Base-by-base conservation (phyloP, 2,113 vertebrate genomes). In the Pseudopipra pipra region DNA sequence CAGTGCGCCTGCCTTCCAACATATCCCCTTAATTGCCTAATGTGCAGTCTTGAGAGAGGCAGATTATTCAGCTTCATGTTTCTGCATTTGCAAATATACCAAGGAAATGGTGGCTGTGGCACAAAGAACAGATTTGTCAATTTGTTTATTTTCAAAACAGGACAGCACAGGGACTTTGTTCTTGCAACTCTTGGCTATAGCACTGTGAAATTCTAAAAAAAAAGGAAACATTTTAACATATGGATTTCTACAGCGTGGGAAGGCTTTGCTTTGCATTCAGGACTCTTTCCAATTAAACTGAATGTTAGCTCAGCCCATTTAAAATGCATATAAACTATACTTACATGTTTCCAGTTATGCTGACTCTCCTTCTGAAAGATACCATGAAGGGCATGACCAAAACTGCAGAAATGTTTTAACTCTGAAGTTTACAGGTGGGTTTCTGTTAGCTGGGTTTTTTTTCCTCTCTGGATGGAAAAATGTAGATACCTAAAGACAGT, bases 131-230 rank as follows among this genome's bases (percentile, higher is more conserved):
- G 89, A 94, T 94, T 96, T 97, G 80, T 94, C 92, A 94, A 85
- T 94, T 96, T 93, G 78, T 96, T 96, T 97, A 96, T 96, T 96
- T 97, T 96, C 94, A 94, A 96, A 97, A 91, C 87, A 92, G 95
- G 96, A 94, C 82, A 47, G 89, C 90, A 81, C 76, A 85, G 61
- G 89, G 94, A 77, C 85, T 87, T 96, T 96, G 77, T 95, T 95
- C 95, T 93, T 89, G 94, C 89, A 96, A 92, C 90, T 96, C 79
- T 96, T 96, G 95, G 87, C 94, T 89, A 78, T 22, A 81, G 67
- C 9, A 2, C 55, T 90, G 47, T 72, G 74, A 96, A 95, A 94
- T 80, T 80, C 82, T 70, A 58, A 90, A 93, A 93, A 56, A n/a
- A 84, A 91, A 71, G 12, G 9, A 79, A 90, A 56, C 46, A 90